A percentile compares a stretch with the other conserved stretches of the same genome.
These are phyloP conservation scores for Clarias magur DNA, from an alignment of 2,113 vertebrate genomes.

Conservation along the genomic window DNA sequence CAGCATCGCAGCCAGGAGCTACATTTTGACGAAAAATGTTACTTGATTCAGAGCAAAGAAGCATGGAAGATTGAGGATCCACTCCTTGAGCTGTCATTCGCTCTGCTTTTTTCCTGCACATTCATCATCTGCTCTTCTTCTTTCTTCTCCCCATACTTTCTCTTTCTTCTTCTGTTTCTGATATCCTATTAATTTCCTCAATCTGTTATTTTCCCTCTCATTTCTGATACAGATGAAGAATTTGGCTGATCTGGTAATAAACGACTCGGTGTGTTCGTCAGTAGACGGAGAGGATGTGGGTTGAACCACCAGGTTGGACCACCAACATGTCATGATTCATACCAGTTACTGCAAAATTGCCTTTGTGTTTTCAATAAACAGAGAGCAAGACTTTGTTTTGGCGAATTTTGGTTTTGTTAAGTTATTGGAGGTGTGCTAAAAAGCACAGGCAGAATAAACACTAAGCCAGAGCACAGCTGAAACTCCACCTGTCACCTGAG, in stretches of 20 bases:
- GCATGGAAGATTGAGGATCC: conserved; percentile 48
- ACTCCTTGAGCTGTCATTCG: conserved; percentile 35
- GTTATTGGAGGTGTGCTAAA: too few relatives aligned
- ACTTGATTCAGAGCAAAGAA: conserved; percentile 48
- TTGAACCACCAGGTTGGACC: too few relatives aligned
- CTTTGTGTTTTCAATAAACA: too few relatives aligned
- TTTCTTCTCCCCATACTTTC: background rate
- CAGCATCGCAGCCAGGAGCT: conserved; percentile 58
- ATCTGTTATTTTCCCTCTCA: background rate
- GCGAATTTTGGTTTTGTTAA: too few relatives aligned
- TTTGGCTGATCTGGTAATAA: background rate
- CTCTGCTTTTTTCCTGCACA: conserved; percentile 23
- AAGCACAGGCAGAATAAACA: too few relatives aligned
- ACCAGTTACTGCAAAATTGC: too few relatives aligned
- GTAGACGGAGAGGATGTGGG: too few relatives aligned
- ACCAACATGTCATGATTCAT: too few relatives aligned
- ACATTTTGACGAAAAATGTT: conserved; percentile 54
- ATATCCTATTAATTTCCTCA: background rate
- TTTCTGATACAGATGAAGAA: background rate
- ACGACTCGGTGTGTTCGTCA: too few relatives aligned
- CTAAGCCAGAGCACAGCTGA: too few relatives aligned
- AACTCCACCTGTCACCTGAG: too few relatives aligned
- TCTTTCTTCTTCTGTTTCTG: conserved; percentile 18
- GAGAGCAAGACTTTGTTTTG: too few relatives aligned
- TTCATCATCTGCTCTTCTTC: conserved; percentile 27